These are phyloP conservation scores for Noctua fimbriata DNA, from an alignment of 2,888 invertebrate species.

Conservation along the genomic window DNA sequence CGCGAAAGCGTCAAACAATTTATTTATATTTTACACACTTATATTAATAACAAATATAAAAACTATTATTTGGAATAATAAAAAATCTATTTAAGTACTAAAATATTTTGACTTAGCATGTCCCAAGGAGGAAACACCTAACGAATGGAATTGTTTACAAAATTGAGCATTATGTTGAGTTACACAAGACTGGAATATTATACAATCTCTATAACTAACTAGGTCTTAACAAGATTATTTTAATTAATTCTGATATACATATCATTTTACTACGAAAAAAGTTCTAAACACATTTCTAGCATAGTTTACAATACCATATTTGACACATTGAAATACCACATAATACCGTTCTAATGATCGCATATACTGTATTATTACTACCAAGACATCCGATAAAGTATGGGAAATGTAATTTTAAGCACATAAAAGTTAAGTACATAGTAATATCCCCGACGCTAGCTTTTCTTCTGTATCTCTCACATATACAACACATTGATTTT, in stretches of 20 bases:
- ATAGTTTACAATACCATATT: conserved; percentile 35
- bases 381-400: background rate
- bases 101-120: conserved; percentile 64
- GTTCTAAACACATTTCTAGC: conserved; percentile 8
- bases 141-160: conserved; percentile 49
- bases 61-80: conserved; percentile 69
- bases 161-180: conserved; percentile 67
- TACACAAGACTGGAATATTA: conserved; percentile 19
- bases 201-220: conserved; percentile 14
- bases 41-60: conserved; percentile 56
- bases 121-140: conserved; percentile 45
- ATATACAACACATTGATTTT: background rate
- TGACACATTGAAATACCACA: conserved; percentile 53
- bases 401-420: conserved; percentile 14
- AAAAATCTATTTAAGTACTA: conserved; percentile 67
- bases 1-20: conserved; percentile 79
- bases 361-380: background rate
- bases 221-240: conserved; percentile 35
- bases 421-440: conserved; percentile 31
- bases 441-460: background rate
- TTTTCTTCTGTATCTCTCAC: background rate
- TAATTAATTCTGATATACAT: conserved; percentile 23
- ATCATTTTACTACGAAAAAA: conserved; percentile 34
- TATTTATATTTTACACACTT: conserved; percentile 70
- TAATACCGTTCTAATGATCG: background rate